These are phyloP conservation scores for Pecten maximus DNA, from an alignment of 2,888 invertebrate species.

Conservation along the genomic window DNA sequence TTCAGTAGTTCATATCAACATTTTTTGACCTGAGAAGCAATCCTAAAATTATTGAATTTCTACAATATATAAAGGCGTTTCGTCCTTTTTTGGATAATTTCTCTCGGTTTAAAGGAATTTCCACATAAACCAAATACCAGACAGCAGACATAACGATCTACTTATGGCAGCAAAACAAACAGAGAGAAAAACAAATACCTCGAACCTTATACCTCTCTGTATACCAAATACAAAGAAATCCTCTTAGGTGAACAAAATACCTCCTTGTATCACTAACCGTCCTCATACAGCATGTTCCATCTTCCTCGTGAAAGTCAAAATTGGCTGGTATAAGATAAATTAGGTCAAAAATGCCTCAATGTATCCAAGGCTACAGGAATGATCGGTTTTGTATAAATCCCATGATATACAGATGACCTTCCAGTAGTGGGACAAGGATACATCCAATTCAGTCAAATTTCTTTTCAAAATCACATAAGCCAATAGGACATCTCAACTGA, in stretches of 20 bases:
- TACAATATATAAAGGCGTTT: too few species aligned
- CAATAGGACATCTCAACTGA: slow-evolving; percentile 1
- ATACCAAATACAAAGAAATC: not conserved
- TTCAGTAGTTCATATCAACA: too few species aligned
- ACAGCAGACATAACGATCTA: not conserved
- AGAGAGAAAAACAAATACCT: not conserved
- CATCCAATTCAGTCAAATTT: not conserved
- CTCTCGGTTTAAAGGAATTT: too few species aligned
- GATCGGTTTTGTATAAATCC: not conserved
- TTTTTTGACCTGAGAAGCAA: too few species aligned
- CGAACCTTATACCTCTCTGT: not conserved
- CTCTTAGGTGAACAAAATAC: not conserved
- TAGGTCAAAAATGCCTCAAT: not conserved
- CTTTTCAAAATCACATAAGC: not conserved
- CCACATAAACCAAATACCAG: not conserved
- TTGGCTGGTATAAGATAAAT: not conserved
- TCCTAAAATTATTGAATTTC: too few species aligned
- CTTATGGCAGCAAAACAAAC: not conserved
- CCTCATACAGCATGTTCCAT: not conserved
- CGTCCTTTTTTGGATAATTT: too few species aligned
- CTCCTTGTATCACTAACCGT: not conserved
- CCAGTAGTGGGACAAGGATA: not conserved
- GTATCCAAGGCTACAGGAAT: not conserved
- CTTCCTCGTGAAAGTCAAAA: not conserved
- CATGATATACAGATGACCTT: not conserved